Base-by-base conservation (phyloP, 2,888 invertebrate genomes). In the Coremacera marginata region DNA sequence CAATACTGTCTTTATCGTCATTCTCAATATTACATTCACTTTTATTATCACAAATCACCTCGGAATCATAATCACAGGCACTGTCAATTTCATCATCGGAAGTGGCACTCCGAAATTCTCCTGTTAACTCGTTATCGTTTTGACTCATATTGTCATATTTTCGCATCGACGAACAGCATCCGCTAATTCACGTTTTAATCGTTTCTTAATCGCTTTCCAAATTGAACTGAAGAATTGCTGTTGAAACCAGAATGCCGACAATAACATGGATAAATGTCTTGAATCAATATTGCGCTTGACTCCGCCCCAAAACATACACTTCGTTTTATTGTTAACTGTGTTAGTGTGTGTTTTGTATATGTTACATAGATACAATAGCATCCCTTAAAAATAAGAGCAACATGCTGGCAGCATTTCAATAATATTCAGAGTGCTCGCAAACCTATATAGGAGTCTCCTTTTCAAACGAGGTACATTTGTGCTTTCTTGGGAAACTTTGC, bases 271-370 rank as follows among this genome's bases (percentile, higher is more conserved):
- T 14, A 57, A 78, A 27, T 57, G 34, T 49, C 65, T 62, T 62
- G 9, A 34, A 57, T 63, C 5, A 14, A 9, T 49, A 49, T 19
- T 37, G 31, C 70, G 67, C 22, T 60, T 77, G 80, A 81, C 86
- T 86, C 86, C 85, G 86, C 85, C 86, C 82, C 76, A 62, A 80
- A 80, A 83, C 83, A 82, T 82, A 80, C 83, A 83, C 81, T 34
- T 52, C 63, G 52, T 11, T 44, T 34, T 14, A 34, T 37, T 8
- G 3, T n/a, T 9, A 7, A 9, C 11, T 55, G 70, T 55, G 34
- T 34, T 5, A 37, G 44, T 71, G 55, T 51, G 52, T 31, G 27
- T 37, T 22, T 11, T 22, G 27, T 19, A 19, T 34, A 70, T 55
- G 3, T 19, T 34, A 44, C 68, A 44, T n/a, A 65, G 31, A 52